A percentile compares a stretch with the other conserved stretches of the same genome.
phyloP scores from a whole-genome alignment of 2,888 invertebrate genomes.

The Blastobasis lacticolella region DNA sequence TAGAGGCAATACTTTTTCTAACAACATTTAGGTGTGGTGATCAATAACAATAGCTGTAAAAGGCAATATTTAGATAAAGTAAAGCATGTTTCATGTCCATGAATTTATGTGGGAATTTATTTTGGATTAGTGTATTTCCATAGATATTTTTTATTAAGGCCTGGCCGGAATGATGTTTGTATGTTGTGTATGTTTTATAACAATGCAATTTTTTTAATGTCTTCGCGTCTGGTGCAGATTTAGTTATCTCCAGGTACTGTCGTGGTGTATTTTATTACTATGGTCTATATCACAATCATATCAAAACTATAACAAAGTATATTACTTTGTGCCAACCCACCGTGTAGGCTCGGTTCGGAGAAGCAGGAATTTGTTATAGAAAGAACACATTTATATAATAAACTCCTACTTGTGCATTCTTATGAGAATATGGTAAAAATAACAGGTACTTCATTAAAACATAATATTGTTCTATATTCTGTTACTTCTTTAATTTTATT shows the following conservation, averaged over 20 bases:
- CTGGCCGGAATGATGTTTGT: slow-evolving; percentile 49
- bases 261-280: neutral
- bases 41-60: slow-evolving; percentile 63
- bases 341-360: too few relatives aligned
- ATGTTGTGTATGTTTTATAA: slow-evolving; percentile 53
- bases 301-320: too few relatives aligned
- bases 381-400: too few relatives aligned
- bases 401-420: too few relatives aligned
- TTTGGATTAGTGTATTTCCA: slow-evolving; percentile 41
- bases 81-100: slow-evolving; percentile 42
- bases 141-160: slow-evolving; percentile 40
- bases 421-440: too few relatives aligned
- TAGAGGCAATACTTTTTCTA: slow-evolving; percentile 70
- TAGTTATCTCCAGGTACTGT: slow-evolving; percentile 25
- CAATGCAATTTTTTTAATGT: slow-evolving; percentile 52
- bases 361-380: too few relatives aligned
- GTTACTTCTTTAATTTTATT: too few relatives aligned
- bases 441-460: too few relatives aligned
- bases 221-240: slow-evolving; percentile 65
- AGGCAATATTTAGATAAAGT: slow-evolving; percentile 58
- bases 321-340: too few relatives aligned
- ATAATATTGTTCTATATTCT: too few relatives aligned
- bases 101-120: slow-evolving; percentile 40
- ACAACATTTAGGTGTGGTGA: slow-evolving; percentile 66
- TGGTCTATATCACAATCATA: too few relatives aligned